These are phyloP conservation scores for Holcopasites calliopsidis DNA, from an alignment of 1,140 invertebrate species.

Conservation along the genomic window DNA sequence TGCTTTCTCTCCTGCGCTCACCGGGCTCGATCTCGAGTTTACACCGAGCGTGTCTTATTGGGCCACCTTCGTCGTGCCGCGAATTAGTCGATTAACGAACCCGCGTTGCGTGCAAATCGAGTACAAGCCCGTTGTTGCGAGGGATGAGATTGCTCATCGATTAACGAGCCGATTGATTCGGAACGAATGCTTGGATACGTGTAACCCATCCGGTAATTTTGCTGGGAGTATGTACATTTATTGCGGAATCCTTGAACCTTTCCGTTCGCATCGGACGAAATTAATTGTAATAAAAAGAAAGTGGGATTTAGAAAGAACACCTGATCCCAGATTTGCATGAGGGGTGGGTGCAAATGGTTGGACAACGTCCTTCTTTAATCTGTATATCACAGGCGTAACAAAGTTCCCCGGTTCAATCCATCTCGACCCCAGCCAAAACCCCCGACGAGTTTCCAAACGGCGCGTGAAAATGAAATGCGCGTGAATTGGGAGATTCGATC, in stretches of 20 bases:
- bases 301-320: no score
- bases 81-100: constrained; percentile 23
- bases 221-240: background rate
- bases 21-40: constrained; percentile 46
- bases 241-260: background rate
- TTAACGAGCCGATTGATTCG: background rate
- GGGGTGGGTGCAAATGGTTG: background rate
- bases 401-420: background rate
- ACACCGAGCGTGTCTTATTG: constrained; percentile 31
- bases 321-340: no score
- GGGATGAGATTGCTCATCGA: constrained; percentile 11
- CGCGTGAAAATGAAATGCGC: background rate
- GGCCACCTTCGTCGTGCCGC: background rate
- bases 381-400: background rate
- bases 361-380: background rate
- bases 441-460: background rate
- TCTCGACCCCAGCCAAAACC: background rate
- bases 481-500: constrained; percentile 37
- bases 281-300: no score
- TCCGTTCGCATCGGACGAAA: no score
- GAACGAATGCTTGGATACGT: background rate
- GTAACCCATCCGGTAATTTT: background rate
- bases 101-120: background rate
- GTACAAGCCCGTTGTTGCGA: constrained; percentile 31
- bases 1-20: background rate